Base-by-base conservation (phyloP, 1,140 invertebrate genomes). In the Bactericera cockerelli region DNA sequence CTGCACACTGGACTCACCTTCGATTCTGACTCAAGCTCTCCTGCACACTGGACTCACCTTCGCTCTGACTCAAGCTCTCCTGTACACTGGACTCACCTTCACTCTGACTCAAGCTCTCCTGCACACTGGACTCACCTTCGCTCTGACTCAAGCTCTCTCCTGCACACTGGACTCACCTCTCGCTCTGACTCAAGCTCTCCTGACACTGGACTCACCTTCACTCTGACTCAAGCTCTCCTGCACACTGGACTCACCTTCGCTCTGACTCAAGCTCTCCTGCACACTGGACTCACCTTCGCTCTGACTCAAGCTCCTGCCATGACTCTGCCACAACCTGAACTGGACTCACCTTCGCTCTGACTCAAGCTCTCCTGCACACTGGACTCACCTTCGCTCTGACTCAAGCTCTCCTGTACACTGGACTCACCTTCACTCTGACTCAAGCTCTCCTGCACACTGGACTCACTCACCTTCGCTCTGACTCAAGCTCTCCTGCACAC, bases 1-100 rank as follows among this genome's bases (percentile, higher is more conserved):
- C 8, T 4, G 4, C 4, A 31, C 28, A 31, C 4, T 4, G 4
- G 4, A 13, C 28, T 31, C 16, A 56, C 55, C 55, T 56, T 56
- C 55, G 6, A n/a, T 10, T 24, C 24, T 56, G 55, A 31, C 55
- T 56, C 25, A 56, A 56, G 26, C 26, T 31, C n/a, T 31, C 63
- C 8, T 4, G 4, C 4, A 31, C 28, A 31, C 4, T 4, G 4
- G 4, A 13, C 28, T 31, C 16, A 56, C 55, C 55, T 56, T 56
- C 55, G 6, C 11, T 24, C 24, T 56, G 55, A 31, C 55, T 56
- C 25, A 56, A 56, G 26, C 26, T 31, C n/a, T 31, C 63, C 8
- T 4, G 4, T 4, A 31, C 28, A 31, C 4, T 4, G 4, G 4
- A 13, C 28, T 31, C 16, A 56, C 55, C 55, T 56, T 56, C 55